phyloP scores from a whole-genome alignment of 2,888 invertebrate species.

The Sphaerophoria taeniata region DNA sequence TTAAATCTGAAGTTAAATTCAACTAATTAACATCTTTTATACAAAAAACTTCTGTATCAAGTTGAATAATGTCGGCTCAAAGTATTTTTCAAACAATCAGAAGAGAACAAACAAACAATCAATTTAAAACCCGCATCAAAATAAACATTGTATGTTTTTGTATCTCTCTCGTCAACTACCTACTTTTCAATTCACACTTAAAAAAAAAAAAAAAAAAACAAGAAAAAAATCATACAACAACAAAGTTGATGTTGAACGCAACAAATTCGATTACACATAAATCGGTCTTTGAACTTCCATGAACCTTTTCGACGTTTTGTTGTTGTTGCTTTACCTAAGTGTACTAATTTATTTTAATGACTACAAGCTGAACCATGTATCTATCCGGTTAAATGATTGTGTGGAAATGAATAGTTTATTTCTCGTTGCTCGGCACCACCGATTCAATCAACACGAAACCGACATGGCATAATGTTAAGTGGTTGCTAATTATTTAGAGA shows the following conservation, averaged over 20 bases:
- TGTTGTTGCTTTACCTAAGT: not conserved
- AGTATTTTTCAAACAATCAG: not conserved
- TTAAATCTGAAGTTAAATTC: no score
- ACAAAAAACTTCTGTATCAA: slow-evolving; percentile 44
- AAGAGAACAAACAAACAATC: not conserved
- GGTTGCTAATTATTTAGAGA: slow-evolving; percentile 50
- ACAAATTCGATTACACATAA: slow-evolving; percentile 30
- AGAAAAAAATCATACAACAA: not conserved
- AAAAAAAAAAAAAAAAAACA: not conserved
- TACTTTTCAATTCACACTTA: not conserved
- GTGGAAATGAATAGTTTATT: slow-evolving; percentile 36
- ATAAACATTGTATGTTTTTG: not conserved
- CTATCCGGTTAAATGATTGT: not conserved
- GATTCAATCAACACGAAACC: not conserved
- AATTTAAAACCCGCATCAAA: slow-evolving; percentile 6
- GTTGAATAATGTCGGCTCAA: slow-evolving; percentile 36
- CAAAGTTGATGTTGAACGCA: no score
- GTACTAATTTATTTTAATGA: slow-evolving; percentile 58
- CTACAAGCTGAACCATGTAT: slow-evolving; percentile 37
- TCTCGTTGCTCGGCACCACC: not conserved
- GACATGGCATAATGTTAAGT: slow-evolving; percentile 42
- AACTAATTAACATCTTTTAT: slow-evolving; percentile 20
- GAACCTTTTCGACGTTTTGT: slow-evolving; percentile 9
- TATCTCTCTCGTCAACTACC: not conserved
- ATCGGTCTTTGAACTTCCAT: slow-evolving; percentile 65